Base-by-base conservation (phyloP, 2,888 invertebrate genomes). In the Carabus problematicus region DNA sequence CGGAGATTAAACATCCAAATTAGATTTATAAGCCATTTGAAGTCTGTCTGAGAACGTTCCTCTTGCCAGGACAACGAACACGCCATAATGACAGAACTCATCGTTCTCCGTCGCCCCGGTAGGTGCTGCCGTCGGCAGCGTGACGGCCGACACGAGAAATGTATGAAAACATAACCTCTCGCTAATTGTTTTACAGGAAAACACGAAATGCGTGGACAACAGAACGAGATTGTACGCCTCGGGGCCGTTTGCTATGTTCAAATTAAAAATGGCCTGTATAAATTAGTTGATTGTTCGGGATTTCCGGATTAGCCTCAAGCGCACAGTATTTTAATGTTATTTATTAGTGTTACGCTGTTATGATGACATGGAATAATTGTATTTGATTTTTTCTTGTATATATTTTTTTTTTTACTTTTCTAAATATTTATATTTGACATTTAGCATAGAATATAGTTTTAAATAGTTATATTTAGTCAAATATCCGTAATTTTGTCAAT, bases 221-320 rank as follows among this genome's bases (percentile, higher is more conserved):
- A 11, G 19, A 56, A 56, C 14, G 64, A 58, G 59, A 66, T 66
- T 59, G 47, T 14, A 29, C 66, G 40, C 49, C 18, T n/a, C 12
- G 66, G 47, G 66, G 14, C 16, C 40, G 41, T 14, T 64, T 66
- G 66, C 58, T 58, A 56, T 47, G 47, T 66, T 58, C n/a, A 58
- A 66, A 66, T 66, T 66, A 66, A 66, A 66, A 66, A 58, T 59
- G 66, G 58, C 39, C 45, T 47, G 66, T 66, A 66, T 66, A 66
- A 66, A 66, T 66, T 66, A 66, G 66, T 58, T 59, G 59, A 67
- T 67, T 67, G 60, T 67, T 60, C 42, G 41, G 60, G 60, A 67
- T 60, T 67, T 67, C 60, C 60, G 49, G 52, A 67, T 67, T 67
- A 60, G 67, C 60, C 14, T 1, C 41, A 39, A 47, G 52, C 60